A percentile compares a stretch with the other conserved stretches of the same genome.
phyloP scores from a whole-genome alignment of 2,797 vertebrate species.

The Acridotheres tristis region DNA sequence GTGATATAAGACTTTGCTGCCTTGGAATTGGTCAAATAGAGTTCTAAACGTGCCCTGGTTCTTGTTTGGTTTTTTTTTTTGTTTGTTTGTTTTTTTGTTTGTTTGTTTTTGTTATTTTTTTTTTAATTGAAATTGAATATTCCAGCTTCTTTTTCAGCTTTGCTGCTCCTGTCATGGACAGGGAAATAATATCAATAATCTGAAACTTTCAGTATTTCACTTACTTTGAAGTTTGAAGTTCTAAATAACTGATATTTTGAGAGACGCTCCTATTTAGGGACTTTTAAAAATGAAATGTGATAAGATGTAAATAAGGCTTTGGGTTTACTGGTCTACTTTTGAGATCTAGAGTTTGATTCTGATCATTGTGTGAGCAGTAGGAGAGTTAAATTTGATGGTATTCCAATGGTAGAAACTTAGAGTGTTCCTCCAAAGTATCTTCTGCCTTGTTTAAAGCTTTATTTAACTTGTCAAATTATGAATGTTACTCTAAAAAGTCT shows the following conservation, averaged over 20 bases:
- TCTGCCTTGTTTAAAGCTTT: neutral
- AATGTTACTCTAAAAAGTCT: neutral
- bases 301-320: neutral
- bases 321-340: neutral
- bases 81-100: neutral
- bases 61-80: neutral
- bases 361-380: neutral
- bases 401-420: neutral
- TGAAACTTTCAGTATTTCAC: neutral
- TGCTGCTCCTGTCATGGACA: neutral
- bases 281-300: neutral
- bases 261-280: neutral
- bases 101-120: neutral
- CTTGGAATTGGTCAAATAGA: neutral
- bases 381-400: neutral
- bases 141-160: conserved; percentile 8
- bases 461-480: neutral
- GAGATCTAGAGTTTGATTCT: neutral
- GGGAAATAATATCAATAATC: conserved; percentile 9
- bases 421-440: neutral
- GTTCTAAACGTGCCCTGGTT: neutral
- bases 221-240: conserved; percentile 45
- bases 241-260: neutral
- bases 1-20: neutral
- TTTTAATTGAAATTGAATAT: neutral